Conservation (phyloP, 2,113 vertebrate species). For the Indri indri region DNA sequence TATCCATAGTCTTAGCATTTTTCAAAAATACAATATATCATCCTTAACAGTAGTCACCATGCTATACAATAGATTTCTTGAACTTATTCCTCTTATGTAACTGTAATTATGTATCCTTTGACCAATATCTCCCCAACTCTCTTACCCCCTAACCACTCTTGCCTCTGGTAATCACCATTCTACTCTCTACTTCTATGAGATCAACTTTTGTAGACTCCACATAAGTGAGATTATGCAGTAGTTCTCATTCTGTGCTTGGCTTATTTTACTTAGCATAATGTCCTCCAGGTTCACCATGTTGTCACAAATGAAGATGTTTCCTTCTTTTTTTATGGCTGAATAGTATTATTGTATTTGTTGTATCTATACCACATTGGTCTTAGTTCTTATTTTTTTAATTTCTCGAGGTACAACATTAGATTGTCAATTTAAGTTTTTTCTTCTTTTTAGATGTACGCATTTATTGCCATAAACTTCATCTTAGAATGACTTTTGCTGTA, state of each 20-base stretch:
- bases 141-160: too few relatives aligned
- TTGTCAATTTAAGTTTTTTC: too few relatives aligned
- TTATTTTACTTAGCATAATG: neutral
- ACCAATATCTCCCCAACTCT: neutral
- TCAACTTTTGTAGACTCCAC: neutral
- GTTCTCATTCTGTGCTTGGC: neutral
- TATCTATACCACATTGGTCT: neutral
- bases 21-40: neutral
- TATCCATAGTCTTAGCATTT: neutral
- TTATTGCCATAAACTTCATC: too few relatives aligned
- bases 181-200: neutral
- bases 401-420: too few relatives aligned
- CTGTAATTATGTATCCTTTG: neutral
- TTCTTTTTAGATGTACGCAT: too few relatives aligned
- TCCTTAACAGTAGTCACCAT: neutral
- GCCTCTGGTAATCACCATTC: neutral
- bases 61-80: neutral
- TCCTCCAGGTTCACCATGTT: neutral
- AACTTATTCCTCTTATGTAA: neutral
- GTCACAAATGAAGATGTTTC: neutral
- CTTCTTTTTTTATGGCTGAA: neutral
- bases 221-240: neutral
- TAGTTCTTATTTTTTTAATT: too few relatives aligned
- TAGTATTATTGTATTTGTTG: neutral
- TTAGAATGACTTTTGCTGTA: too few relatives aligned